Conservation (phyloP, 1,140 invertebrate genomes). For the Mesaphorura yosii region DNA sequence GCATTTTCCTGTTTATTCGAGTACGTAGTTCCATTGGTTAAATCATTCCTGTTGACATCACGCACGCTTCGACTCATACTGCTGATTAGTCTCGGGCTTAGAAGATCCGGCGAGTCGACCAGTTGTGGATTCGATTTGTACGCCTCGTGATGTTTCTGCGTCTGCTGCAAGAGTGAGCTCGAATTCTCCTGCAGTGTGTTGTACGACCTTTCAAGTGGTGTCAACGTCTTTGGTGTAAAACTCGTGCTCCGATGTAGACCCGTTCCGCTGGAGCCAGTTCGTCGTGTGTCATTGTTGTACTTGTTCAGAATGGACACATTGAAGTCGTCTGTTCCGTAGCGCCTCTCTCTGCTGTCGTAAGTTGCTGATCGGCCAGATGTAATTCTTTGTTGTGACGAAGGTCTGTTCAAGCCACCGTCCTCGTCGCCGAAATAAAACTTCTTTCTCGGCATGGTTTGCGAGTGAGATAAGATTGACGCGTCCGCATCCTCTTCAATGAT, state of each 20-base stretch:
- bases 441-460: constrained; percentile 61
- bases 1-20: constrained; percentile 39
- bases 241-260: constrained; percentile 64
- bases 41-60: constrained; percentile 49
- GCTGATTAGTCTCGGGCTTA: constrained; percentile 69
- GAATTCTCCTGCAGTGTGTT: constrained; percentile 32
- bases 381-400: background rate
- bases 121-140: constrained; percentile 66
- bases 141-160: constrained; percentile 36
- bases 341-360: constrained; percentile 27
- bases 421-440: constrained; percentile 29
- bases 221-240: constrained; percentile 46
- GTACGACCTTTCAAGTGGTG: too few species aligned
- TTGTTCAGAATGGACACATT: constrained; percentile 61
- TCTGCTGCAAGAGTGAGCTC: constrained; percentile 30
- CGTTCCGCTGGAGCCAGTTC: constrained; percentile 48
- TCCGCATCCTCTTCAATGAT: constrained; percentile 37
- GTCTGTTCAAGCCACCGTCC: constrained; percentile 12
- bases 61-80: constrained; percentile 67
- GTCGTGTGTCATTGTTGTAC: constrained; percentile 30
- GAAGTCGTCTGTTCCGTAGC: constrained; percentile 39
- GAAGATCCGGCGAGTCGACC: constrained; percentile 57
- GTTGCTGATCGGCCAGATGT: constrained; percentile 30
- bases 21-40: constrained; percentile 43
- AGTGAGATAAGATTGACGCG: constrained; percentile 49